Percentiles rank a stretch among this genome's conserved stretches.
phyloP scores from a whole-genome alignment of 2,113 vertebrate species.

The Brevimyrus niger region DNA sequence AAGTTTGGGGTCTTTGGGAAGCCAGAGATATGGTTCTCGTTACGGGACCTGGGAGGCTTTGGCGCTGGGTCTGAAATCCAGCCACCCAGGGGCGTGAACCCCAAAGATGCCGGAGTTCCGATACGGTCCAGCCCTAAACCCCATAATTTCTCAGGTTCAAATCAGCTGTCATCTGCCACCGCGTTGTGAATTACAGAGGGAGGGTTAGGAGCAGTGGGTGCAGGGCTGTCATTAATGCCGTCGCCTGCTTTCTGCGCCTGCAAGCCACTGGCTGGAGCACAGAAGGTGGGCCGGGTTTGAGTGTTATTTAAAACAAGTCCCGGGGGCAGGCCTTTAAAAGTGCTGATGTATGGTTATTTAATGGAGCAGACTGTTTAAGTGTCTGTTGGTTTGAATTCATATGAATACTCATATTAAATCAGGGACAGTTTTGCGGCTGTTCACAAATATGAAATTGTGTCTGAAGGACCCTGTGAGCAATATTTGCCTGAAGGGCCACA shows the following conservation, averaged over 20 bases:
- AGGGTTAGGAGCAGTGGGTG: background rate
- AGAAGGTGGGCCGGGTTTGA: background rate
- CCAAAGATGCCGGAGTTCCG: background rate
- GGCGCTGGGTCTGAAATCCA: background rate
- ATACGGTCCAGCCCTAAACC: background rate
- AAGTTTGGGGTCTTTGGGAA: background rate
- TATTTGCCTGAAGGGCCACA: background rate
- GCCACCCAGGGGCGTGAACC: background rate
- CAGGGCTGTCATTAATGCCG: background rate
- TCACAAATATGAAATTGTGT: background rate
- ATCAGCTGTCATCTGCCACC: background rate
- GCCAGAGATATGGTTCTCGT: background rate
- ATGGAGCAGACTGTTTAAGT: background rate
- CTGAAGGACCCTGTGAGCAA: background rate
- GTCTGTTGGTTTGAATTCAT: background rate
- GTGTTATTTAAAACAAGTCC: background rate
- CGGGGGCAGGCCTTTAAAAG: background rate
- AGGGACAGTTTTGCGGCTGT: background rate
- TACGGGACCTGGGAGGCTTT: background rate
- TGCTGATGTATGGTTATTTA: background rate
- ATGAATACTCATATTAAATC: background rate
- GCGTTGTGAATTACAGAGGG: background rate
- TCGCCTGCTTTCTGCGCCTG: background rate
- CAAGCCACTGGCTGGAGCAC: background rate
- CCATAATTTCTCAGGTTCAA: conserved; percentile 10